These are phyloP conservation scores for Pagetopsis macropterus DNA, from an alignment of 2,797 vertebrate species.

Conservation along the genomic window DNA sequence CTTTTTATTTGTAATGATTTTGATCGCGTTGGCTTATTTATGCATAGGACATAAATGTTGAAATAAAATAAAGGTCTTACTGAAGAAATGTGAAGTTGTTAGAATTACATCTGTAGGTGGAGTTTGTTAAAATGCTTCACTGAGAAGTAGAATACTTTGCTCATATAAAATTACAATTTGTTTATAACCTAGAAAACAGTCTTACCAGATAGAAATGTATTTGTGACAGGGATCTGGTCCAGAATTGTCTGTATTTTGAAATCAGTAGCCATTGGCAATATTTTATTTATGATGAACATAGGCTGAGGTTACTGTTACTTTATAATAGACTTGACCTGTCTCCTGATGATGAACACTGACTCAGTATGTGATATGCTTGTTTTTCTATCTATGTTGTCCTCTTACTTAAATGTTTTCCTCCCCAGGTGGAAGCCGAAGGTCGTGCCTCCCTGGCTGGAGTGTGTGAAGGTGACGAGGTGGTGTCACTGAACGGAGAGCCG, in stretches of 20 bases:
- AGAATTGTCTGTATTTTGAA: conserved; percentile 1
- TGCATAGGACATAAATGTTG: too few relatives aligned
- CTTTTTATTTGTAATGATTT: too few relatives aligned
- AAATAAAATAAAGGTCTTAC: too few relatives aligned
- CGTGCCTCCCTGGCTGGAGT: conserved; percentile 89
- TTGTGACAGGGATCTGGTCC: not conserved
- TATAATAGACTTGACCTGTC: not conserved
- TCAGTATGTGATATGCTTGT: not conserved
- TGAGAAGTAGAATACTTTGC: not conserved
- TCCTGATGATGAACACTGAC: not conserved
- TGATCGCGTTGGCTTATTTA: too few relatives aligned
- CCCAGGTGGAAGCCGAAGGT: conserved; percentile 86
- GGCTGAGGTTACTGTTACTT: not conserved
- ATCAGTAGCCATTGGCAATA: not conserved
- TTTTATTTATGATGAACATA: conserved; percentile 17
- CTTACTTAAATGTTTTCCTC: conserved; percentile 1
- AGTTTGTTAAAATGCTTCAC: not conserved
- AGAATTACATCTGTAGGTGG: too few relatives aligned
- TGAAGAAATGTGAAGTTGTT: too few relatives aligned
- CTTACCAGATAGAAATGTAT: conserved; percentile 13
- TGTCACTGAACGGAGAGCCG: conserved; percentile 92
- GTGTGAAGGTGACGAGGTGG: conserved; percentile 90
- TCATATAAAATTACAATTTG: not conserved
- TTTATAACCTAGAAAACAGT: not conserved
- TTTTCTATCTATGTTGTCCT: not conserved